Base-by-base conservation (phyloP, 92 coral and sea anemone genomes). In the Actinostola sp. region DNA sequence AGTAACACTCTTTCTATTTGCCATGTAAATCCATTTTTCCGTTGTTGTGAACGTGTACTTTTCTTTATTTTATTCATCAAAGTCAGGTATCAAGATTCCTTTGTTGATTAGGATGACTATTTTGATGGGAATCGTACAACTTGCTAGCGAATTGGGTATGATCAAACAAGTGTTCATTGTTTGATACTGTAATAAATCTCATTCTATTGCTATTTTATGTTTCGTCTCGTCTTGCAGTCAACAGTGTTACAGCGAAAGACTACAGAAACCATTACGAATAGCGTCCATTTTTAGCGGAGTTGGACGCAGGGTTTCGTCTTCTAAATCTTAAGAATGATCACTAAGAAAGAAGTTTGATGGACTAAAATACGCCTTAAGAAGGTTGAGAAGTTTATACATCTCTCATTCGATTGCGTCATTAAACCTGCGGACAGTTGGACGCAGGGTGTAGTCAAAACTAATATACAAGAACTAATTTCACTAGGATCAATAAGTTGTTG, bases 271-370 rank as follows among this genome's bases (percentile, higher is more conserved):
- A 15, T 82, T 79, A 44, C 70, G 75, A 51, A 94, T 94, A 63
- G 94, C 98, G 2, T 66, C n/a, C 84, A 34, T 94, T 94, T 77
- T 83, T 94, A 19, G 92, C 90, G 25, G 97, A 94, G 44, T 75
- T 94, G 50, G 98, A 94, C 70, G 91, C 98, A 14, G 98, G 98
- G 21, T 94, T 94, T 73, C 87, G 98, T 6, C 82, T 94, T 28
- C 63, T 94, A 52, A 91, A 94, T 49, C 92, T 94, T n/a, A 94
- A 94, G 80, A 94, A 94, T 44, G 98, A 94, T 66, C 81, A 23
- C 87, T 94, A 20, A 73, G 98, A 67, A 94, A 88, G 82, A 94
- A 83, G 74, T 94, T 91, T 63, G 98, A 94, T 66, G 98, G 98
- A 77, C 88, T 94, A 29, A 94, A 94, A 66, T 94, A 94, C 67